Percentiles rank a stretch among this genome's conserved stretches.
Conservation (phyloP, 2,888 invertebrate species). For the Thelaira solivaga region DNA sequence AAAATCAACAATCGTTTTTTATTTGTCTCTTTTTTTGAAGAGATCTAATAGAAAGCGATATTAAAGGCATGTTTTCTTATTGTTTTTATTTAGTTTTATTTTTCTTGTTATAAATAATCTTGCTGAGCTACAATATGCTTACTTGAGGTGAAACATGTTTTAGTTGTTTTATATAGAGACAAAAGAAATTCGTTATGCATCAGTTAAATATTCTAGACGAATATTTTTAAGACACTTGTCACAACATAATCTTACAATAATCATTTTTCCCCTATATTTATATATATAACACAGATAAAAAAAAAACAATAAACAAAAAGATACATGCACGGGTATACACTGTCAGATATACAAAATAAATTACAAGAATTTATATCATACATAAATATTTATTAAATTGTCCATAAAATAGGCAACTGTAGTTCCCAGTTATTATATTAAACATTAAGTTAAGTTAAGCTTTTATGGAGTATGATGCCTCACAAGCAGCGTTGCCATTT, state of each 20-base stretch:
- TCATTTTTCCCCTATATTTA: neutral
- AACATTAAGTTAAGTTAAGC: neutral
- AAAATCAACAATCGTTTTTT: too few relatives aligned
- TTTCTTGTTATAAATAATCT: neutral
- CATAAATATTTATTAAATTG: constrained; percentile 44
- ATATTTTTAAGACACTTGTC: constrained; percentile 51
- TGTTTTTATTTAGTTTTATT: neutral
- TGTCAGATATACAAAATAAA: neutral
- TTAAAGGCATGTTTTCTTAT: constrained; percentile 3
- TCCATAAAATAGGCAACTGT: constrained; percentile 9
- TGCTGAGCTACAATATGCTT: neutral
- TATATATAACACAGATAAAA: neutral
- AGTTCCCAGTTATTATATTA: neutral
- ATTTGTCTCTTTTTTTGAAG: too few relatives aligned
- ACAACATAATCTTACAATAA: constrained; percentile 44
- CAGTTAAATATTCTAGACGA: constrained; percentile 48
- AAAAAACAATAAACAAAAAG: neutral
- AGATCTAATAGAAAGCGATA: too few relatives aligned
- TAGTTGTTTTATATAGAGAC: neutral
- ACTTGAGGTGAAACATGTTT: neutral
- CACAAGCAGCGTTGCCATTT: too few relatives aligned
- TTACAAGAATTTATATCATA: neutral
- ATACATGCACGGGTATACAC: neutral
- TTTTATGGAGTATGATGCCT: too few relatives aligned
- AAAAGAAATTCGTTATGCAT: constrained; percentile 33